Evolutionary conservation across 92 coral and sea anemone species (phyloP).

Genomic region (Desmophyllum pertusum): DNA sequence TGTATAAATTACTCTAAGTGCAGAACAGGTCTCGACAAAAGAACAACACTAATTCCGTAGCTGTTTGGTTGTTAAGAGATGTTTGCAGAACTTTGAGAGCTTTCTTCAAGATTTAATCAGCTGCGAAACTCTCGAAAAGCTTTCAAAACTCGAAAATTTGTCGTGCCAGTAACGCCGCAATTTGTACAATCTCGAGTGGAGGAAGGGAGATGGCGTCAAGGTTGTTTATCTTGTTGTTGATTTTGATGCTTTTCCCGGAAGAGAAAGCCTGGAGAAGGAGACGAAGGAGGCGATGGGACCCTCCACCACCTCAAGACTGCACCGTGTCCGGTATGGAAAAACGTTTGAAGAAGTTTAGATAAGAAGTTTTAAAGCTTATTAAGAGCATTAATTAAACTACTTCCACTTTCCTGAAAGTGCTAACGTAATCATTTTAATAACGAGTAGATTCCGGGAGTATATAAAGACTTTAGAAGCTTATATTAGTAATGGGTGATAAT

Average conservation of each 20-base stretch:
- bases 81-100: neutral
- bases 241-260: constrained; percentile 4
- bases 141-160: neutral
- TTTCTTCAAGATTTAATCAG: neutral
- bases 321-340: constrained; percentile 48
- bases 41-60: neutral
- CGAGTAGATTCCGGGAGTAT: too few relatives aligned
- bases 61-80: neutral
- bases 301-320: constrained; percentile 73
- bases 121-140: neutral
- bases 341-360: too few relatives aligned
- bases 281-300: constrained; percentile 66
- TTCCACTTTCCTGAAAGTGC: too few relatives aligned
- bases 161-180: too few relatives aligned
- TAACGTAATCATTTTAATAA: too few relatives aligned
- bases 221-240: constrained; percentile 10
- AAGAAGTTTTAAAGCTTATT: too few relatives aligned
- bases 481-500: too few relatives aligned
- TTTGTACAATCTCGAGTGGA: too few relatives aligned
- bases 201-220: neutral
- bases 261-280: constrained; percentile 50
- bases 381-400: too few relatives aligned
- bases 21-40: neutral
- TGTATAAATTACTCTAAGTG: too few relatives aligned
- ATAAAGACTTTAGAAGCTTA: too few relatives aligned